Conservation (phyloP, 2,113 vertebrate genomes). For the rabbit (Oryctolagus cuniculus) region DNA sequence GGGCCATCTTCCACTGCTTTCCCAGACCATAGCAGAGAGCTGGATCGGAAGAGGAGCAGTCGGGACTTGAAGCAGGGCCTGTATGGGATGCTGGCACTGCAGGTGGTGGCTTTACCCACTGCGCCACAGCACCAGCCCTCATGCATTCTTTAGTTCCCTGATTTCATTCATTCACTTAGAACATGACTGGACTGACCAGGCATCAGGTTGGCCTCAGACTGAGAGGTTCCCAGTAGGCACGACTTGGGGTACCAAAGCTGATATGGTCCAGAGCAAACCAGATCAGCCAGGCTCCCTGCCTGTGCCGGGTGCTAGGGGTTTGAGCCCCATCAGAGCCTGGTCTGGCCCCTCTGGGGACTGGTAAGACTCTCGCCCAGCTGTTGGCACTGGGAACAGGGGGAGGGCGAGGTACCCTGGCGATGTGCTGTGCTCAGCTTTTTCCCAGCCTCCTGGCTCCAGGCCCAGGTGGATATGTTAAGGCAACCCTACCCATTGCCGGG, state of each 20-base stretch:
- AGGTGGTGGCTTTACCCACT: background rate
- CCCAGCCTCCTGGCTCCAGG: conserved; percentile 45
- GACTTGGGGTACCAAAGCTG: background rate
- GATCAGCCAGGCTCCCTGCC: background rate
- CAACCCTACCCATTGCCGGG: conserved; percentile 58
- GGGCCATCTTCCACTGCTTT: too few relatives aligned
- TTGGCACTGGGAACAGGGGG: background rate
- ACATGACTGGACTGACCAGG: background rate
- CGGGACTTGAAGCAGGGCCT: too few relatives aligned
- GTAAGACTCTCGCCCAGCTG: background rate
- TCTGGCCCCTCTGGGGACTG: conserved; percentile 3
- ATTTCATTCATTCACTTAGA: background rate
- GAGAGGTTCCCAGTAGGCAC: background rate
- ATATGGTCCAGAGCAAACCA: background rate
- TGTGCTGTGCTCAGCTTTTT: conserved; percentile 57
- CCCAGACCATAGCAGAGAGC: too few relatives aligned
- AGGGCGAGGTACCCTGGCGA: background rate
- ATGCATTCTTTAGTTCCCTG: background rate
- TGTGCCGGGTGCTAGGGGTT: background rate
- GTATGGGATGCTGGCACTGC: too few relatives aligned
- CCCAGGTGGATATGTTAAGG: conserved; percentile 13
- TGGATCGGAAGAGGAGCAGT: too few relatives aligned
- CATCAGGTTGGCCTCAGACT: background rate
- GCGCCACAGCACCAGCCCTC: background rate
- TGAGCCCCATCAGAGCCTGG: background rate